Percentiles rank a stretch among this genome's conserved stretches.
phyloP scores from a whole-genome alignment of 2,888 invertebrate species.

The Chesias legatella region DNA sequence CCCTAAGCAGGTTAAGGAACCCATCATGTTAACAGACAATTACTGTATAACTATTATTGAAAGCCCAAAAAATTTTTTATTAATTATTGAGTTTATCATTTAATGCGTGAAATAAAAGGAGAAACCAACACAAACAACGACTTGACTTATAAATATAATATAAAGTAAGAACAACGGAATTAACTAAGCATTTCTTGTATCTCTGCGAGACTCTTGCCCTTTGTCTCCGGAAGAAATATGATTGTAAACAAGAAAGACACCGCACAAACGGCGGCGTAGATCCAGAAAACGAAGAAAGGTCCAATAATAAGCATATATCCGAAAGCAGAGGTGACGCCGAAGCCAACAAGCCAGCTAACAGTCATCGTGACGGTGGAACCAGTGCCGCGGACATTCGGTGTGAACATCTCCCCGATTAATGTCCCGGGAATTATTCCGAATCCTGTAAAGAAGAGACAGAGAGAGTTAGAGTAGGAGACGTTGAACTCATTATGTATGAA shows the following conservation, averaged over 20 bases:
- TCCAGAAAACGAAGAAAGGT: slow-evolving; percentile 33
- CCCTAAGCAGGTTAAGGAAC: no score
- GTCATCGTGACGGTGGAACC: slow-evolving; percentile 35
- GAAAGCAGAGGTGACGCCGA: slow-evolving; percentile 33
- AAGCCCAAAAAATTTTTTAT: no score
- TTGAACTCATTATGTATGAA: no score
- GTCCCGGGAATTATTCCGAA: slow-evolving; percentile 41
- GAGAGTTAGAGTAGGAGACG: no score
- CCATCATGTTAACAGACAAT: no score
- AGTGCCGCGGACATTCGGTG: slow-evolving; percentile 36
- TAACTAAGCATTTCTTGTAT: slow-evolving; percentile 38
- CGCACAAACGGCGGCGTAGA: slow-evolving; percentile 30
- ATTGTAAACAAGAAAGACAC: slow-evolving; percentile 32
- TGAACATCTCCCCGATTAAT: slow-evolving; percentile 44
- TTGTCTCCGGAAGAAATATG: slow-evolving; percentile 44
- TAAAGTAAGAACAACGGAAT: slow-evolving; percentile 11
- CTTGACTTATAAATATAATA: no score
- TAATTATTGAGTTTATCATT: no score
- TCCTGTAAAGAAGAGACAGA: slow-evolving; percentile 29
- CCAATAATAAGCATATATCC: slow-evolving; percentile 33
- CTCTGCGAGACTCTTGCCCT: slow-evolving; percentile 38
- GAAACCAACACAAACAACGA: no score
- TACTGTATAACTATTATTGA: no score
- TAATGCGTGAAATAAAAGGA: no score
- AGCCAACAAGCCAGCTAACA: slow-evolving; percentile 34